Evolutionary conservation across 1,140 invertebrate species (phyloP), one percentile per base, ranked within the genome.

Genomic region (Caenorhabditis brenneri): DNA sequence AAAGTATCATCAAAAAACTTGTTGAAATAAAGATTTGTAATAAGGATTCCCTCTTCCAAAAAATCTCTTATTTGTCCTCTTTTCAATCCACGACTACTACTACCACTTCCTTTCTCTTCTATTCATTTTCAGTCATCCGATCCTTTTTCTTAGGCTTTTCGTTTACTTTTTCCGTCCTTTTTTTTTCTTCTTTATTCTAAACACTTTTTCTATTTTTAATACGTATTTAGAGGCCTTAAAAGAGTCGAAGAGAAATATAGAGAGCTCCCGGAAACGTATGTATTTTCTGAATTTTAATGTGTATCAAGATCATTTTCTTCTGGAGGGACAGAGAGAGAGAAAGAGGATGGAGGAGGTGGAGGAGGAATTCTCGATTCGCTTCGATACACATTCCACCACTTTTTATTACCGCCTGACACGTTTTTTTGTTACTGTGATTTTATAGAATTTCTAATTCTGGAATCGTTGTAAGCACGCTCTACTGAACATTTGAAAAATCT

Each of bases 281-380:
- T 74, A 74, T 74, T 33, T 74, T 74, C 65, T 74, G 65, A 74
- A 74, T 74, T 74, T 74, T 74, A 74, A 74, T 74, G 36, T 74
- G 65, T 74, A 74, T 74, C 65, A 74, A 74, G 65, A 74, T 42
- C 65, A 74, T 74, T 74, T n/a, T n/a, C 39, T 42, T 42, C 39
- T 42, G 39, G 12, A 42, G 39, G 5, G 39, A 42, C 22, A 74
- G n/a, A 74, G 22, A 39, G 16, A n/a, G 22, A 24, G 53, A 27
- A 27, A n/a, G n/a, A n/a, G 9, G 53, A n/a, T n/a, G 22, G 7
- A 15, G n/a, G 65, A 74, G 24, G 53, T 27, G 58, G 31, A 33
- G 58, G 58, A 65, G 65, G 36, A 74, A 74, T 74, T 74, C 36
- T 39, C 65, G 36, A 33, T 42, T 74, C 65, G 65, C 65, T 74